These are phyloP conservation scores for Procambarus clarkii DNA, from an alignment of 1,140 invertebrate species.

Conservation along the genomic window DNA sequence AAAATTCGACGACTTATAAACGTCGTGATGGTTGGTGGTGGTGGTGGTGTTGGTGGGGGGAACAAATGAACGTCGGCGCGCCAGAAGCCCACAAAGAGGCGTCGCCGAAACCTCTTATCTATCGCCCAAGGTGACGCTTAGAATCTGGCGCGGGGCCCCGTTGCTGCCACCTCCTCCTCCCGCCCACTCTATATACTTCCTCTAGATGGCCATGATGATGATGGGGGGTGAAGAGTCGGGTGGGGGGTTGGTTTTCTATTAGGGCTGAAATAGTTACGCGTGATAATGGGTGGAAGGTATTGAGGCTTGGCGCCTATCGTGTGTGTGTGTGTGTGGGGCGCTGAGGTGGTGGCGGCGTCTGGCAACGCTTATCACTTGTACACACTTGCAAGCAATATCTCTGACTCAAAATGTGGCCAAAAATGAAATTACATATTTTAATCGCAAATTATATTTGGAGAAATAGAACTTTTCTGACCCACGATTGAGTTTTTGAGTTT, in stretches of 20 bases:
- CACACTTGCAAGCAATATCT: background rate
- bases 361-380: slow-evolving; percentile 20
- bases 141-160: background rate
- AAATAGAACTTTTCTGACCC: too few relatives aligned
- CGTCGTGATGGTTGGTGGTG: too few relatives aligned
- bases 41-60: background rate
- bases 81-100: slow-evolving; percentile 17
- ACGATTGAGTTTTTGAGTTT: too few relatives aligned
- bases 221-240: background rate
- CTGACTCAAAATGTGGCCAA: background rate
- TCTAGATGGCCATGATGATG: slow-evolving; percentile 42
- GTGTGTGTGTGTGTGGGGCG: too few relatives aligned
- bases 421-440: background rate
- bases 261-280: slow-evolving; percentile 36
- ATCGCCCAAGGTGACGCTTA: slow-evolving; percentile 45
- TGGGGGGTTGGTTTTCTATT: slow-evolving; percentile 11
- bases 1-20: slow-evolving; percentile 16
- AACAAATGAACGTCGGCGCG: slow-evolving; percentile 39
- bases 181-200: background rate
- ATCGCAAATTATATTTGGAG: too few relatives aligned
- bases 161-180: background rate
- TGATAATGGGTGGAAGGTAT: slow-evolving; percentile 18
- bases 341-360: background rate
- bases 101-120: slow-evolving; percentile 44
- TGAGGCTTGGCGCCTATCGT: background rate